These are phyloP conservation scores for Dunckerocampus dactyliophorus DNA, from an alignment of 2,113 vertebrate species.

Conservation along the genomic window DNA sequence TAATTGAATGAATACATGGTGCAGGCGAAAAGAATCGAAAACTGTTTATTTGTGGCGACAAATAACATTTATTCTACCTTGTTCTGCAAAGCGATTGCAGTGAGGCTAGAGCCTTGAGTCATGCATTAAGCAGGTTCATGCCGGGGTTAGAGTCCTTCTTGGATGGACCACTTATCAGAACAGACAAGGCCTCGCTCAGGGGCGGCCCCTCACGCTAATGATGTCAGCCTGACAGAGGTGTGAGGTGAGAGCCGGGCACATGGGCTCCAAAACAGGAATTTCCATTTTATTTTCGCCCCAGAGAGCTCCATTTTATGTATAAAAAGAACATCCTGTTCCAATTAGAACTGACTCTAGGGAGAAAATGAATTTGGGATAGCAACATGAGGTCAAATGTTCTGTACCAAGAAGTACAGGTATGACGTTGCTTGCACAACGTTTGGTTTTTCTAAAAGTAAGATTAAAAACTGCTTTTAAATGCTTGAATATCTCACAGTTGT, in stretches of 20 bases:
- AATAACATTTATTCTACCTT: not conserved
- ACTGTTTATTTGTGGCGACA: not conserved
- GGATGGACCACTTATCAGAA: conserved; percentile 50
- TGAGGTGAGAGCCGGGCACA: conserved; percentile 32
- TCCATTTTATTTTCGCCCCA: conserved; percentile 32
- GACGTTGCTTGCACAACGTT: not conserved
- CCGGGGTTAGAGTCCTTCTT: conserved; percentile 45
- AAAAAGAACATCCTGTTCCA: conserved; percentile 52
- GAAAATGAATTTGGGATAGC: conserved; percentile 29
- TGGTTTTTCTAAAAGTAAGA: not conserved
- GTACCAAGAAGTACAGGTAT: not conserved
- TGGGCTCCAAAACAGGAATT: conserved; percentile 32
- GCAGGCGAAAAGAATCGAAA: not conserved
- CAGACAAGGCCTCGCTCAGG: conserved; percentile 45
- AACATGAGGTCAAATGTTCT: conserved; percentile 12
- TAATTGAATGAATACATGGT: not conserved
- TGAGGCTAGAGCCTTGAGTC: conserved; percentile 29
- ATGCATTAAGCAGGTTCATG: conserved; percentile 42
- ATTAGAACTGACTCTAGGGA: conserved; percentile 45
- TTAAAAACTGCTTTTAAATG: not conserved
- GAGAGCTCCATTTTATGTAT: conserved; percentile 40
- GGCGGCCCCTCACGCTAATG: conserved; percentile 39
- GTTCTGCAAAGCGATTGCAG: conserved; percentile 5
- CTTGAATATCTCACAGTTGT: no score
- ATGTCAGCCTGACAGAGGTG: conserved; percentile 40